Conservation (phyloP, 2,888 invertebrate species). For the Dilophus febrilis region DNA sequence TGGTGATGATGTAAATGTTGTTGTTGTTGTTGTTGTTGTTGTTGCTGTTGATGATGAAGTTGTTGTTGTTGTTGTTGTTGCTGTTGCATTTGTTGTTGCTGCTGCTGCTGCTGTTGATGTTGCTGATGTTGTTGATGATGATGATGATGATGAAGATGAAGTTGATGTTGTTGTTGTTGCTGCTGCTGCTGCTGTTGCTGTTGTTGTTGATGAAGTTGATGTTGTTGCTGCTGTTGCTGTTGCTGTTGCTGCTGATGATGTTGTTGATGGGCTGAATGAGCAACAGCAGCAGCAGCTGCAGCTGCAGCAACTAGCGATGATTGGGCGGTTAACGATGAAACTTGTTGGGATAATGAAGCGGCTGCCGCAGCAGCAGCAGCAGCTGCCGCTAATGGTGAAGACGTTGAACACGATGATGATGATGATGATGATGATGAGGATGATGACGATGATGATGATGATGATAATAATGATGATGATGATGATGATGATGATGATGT, state of each 20-base stretch:
- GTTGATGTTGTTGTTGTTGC: no score
- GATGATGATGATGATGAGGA: background rate
- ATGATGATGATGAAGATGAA: constrained; percentile 20
- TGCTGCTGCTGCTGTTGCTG: constrained; percentile 20
- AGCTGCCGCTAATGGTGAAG: background rate
- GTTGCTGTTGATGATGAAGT: constrained; percentile 12
- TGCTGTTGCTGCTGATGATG: constrained; percentile 12
- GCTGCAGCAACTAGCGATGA: constrained; percentile 18
- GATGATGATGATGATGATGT: no score
- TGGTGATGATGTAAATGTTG: constrained; percentile 24
- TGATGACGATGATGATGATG: no score
- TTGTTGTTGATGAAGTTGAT: constrained; percentile 14
- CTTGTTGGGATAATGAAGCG: background rate
- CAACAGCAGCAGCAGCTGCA: constrained; percentile 19
- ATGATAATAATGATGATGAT: no score
- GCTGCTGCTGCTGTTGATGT: background rate
- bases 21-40: constrained; percentile 21
- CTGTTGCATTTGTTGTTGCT: background rate
- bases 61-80: no score
- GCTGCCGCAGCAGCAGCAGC: background rate
- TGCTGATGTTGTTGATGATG: constrained; percentile 16
- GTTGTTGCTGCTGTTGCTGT: background rate
- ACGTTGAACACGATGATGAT: background rate
- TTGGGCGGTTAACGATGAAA: constrained; percentile 3
- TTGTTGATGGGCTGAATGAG: constrained; percentile 19